These are phyloP conservation scores for Lacanobia wlatinum DNA, from an alignment of 2,888 invertebrate genomes.

Conservation along the genomic window DNA sequence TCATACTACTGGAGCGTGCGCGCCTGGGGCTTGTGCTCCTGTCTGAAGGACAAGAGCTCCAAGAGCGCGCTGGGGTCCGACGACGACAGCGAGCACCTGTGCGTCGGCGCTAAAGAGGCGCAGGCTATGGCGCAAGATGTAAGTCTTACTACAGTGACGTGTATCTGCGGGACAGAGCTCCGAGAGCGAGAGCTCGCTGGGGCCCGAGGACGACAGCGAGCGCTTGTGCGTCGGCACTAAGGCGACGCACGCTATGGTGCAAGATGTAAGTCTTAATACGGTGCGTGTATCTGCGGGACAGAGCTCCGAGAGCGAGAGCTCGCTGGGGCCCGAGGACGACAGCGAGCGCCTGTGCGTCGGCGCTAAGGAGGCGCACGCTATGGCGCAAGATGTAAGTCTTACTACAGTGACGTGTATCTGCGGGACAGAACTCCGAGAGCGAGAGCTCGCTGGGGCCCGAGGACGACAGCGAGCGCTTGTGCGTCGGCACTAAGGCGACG, in stretches of 20 bases:
- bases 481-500: too few species aligned
- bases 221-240: too few species aligned
- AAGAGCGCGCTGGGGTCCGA: conserved; percentile 21
- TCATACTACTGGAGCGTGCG: conserved; percentile 81
- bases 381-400: conserved; percentile 34
- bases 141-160: background rate
- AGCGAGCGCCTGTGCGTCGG: conserved; percentile 67
- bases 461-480: too few species aligned
- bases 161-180: too few species aligned
- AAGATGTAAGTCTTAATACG: too few species aligned
- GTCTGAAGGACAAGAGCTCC: conserved; percentile 65
- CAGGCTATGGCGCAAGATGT: conserved; percentile 41
- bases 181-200: too few species aligned
- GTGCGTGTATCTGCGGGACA: conserved; percentile 69
- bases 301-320: background rate
- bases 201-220: too few species aligned
- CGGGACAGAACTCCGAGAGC: too few species aligned
- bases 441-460: too few species aligned
- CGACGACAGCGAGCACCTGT: conserved; percentile 58
- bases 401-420: background rate
- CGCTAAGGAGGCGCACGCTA: conserved; percentile 57
- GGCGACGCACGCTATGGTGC: too few species aligned
- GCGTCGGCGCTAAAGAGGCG: conserved; percentile 67
- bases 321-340: conserved; percentile 30
- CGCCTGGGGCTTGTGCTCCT: conserved; percentile 78